Conservation (phyloP, 2,888 invertebrate genomes). For the Gastrophysa polygoni region DNA sequence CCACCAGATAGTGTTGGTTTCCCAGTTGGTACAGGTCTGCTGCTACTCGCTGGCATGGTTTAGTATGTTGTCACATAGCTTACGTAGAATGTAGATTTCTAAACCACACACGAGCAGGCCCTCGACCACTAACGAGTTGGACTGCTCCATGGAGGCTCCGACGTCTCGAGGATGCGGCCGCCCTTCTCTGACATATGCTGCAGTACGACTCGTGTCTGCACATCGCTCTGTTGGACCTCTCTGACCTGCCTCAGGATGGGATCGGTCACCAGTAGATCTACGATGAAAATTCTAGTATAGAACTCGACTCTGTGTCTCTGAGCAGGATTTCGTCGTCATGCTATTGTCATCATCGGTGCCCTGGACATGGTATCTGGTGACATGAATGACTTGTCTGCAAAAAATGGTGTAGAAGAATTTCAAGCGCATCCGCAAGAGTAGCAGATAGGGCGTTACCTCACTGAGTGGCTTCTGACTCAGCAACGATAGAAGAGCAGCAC, state of each 20-base stretch:
- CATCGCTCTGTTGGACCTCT: no score
- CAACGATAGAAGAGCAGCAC: slow-evolving; percentile 16
- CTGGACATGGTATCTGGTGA: neutral
- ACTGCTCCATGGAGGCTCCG: no score
- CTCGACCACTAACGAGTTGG: neutral
- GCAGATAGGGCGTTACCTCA: slow-evolving; percentile 22
- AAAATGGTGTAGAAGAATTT: neutral
- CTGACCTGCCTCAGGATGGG: neutral
- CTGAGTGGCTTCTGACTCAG: slow-evolving; percentile 22
- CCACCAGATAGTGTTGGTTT: slow-evolving; percentile 20
- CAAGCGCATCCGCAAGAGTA: slow-evolving; percentile 15
- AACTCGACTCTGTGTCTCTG: no score
- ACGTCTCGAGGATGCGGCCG: no score
- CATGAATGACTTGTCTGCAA: neutral
- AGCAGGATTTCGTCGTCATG: neutral
- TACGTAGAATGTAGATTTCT: neutral
- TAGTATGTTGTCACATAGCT: neutral
- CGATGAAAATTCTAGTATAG: neutral
- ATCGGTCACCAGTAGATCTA: neutral
- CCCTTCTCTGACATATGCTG: no score
- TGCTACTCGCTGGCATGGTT: slow-evolving; percentile 33
- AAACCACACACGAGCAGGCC: neutral
- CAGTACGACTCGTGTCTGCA: no score
- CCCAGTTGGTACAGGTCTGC: slow-evolving; percentile 20
- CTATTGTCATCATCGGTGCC: neutral